A percentile compares a stretch with the other conserved stretches of the same genome.
These are phyloP conservation scores for Laupala kohalensis DNA, from an alignment of 1,140 invertebrate species.

Conservation along the genomic window DNA sequence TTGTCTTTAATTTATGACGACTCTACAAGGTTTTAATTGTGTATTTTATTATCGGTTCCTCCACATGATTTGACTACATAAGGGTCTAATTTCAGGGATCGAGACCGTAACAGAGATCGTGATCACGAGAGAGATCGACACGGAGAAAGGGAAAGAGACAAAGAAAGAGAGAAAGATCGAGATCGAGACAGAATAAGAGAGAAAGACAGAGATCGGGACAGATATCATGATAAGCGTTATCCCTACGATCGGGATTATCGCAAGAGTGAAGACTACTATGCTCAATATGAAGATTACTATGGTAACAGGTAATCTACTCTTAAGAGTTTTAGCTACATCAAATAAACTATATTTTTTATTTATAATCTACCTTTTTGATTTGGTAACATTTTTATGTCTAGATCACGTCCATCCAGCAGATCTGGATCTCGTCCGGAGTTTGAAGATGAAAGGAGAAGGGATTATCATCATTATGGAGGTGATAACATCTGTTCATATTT, in stretches of 20 bases:
- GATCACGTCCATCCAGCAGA: slow-evolving; percentile 25
- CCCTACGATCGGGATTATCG: slow-evolving; percentile 17
- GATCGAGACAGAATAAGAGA: slow-evolving; percentile 19
- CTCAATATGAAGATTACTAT: slow-evolving; percentile 14
- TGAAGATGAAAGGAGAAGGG: slow-evolving; percentile 18
- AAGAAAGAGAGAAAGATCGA: slow-evolving; percentile 14
- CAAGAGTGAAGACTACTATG: slow-evolving; percentile 19
- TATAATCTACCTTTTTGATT: not conserved
- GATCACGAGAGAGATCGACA: slow-evolving; percentile 24
- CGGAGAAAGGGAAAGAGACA: slow-evolving; percentile 16
- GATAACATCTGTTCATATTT: not conserved
- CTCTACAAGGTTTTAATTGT: no score
- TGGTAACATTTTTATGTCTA: slow-evolving; percentile 10
- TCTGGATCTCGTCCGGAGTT: slow-evolving; percentile 15
- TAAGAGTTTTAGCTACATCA: not conserved
- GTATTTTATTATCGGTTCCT: no score
- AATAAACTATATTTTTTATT: not conserved
- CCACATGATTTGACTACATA: no score
- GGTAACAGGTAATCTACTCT: slow-evolving; percentile 3
- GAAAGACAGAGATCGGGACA: slow-evolving; percentile 13
- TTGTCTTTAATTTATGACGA: no score
- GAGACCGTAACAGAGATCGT: slow-evolving; percentile 18
- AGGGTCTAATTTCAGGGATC: not conserved
- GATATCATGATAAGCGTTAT: slow-evolving; percentile 9
- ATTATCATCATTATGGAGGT: slow-evolving; percentile 10